These are phyloP conservation scores for Drosophila atroscutellata DNA, from an alignment of 2,888 invertebrate genomes.

Conservation along the genomic window DNA sequence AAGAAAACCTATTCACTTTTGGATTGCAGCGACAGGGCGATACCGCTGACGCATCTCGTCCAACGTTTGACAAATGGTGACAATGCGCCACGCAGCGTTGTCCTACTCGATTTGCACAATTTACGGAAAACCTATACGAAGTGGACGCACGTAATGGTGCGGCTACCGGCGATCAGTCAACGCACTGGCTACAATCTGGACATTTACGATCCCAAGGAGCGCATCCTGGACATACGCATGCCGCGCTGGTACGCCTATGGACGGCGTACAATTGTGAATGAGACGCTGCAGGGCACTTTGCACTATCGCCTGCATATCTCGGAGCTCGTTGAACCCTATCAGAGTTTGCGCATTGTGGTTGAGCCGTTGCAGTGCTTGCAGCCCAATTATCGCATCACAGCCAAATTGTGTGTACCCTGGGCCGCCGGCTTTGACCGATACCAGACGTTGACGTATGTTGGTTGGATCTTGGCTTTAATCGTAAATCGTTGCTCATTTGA, in stretches of 20 bases:
- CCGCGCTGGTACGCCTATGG: slow-evolving; percentile 85
- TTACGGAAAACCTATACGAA: slow-evolving; percentile 86
- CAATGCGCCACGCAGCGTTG: slow-evolving; percentile 84
- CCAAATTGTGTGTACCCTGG: slow-evolving; percentile 89
- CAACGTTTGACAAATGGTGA: slow-evolving; percentile 86
- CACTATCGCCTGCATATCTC: slow-evolving; percentile 88
- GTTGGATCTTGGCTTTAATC: slow-evolving; percentile 40
- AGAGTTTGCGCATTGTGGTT: slow-evolving; percentile 87
- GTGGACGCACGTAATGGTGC: slow-evolving; percentile 90
- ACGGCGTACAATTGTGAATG: slow-evolving; percentile 85
- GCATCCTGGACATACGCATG: slow-evolving; percentile 79
- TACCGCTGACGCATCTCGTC: slow-evolving; percentile 87
- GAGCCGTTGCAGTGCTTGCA: slow-evolving; percentile 85
- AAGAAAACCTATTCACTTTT: neutral
- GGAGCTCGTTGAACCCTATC: slow-evolving; percentile 87
- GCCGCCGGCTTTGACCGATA: slow-evolving; percentile 87
- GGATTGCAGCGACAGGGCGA: slow-evolving; percentile 84
- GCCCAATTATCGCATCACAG: slow-evolving; percentile 86
- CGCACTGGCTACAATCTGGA: slow-evolving; percentile 88
- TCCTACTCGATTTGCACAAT: slow-evolving; percentile 87
- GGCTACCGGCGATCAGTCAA: slow-evolving; percentile 86
- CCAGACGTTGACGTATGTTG: slow-evolving; percentile 82
- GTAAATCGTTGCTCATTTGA: neutral
- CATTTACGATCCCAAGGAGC: slow-evolving; percentile 86
- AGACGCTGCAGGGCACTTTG: slow-evolving; percentile 87